A percentile compares a stretch with the other conserved stretches of the same genome.
Conservation (phyloP, 30 jellyfish, hydroid and myxozoan genomes). For the Clytia hemisphaerica region DNA sequence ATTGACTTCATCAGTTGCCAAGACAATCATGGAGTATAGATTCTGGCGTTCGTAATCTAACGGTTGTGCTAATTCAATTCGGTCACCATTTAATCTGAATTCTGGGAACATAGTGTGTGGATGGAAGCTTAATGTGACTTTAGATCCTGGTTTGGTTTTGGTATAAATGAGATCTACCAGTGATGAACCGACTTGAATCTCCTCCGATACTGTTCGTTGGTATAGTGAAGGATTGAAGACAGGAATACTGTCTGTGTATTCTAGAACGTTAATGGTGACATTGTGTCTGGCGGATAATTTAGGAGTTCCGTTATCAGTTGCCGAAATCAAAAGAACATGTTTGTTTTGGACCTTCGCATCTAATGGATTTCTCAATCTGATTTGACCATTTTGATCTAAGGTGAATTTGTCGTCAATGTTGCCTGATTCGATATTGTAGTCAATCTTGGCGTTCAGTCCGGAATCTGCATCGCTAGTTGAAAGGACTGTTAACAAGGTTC, state of each 20-base stretch:
- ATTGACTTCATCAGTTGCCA: constrained; percentile 55
- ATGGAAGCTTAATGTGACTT: constrained; percentile 2
- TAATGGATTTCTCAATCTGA: constrained; percentile 31
- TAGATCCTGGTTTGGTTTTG: constrained; percentile 30
- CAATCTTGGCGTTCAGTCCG: constrained; percentile 28
- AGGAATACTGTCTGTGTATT: constrained; percentile 5
- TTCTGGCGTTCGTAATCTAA: constrained; percentile 54
- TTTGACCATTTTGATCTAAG: constrained; percentile 57
- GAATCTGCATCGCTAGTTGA: constrained; percentile 64
- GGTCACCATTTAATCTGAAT: not conserved
- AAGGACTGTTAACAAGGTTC: constrained; percentile 55
- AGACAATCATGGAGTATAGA: constrained; percentile 52
- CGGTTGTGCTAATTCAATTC: not conserved
- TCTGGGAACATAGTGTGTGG: not conserved
- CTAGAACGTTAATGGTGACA: constrained; percentile 46
- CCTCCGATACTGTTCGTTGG: not conserved
- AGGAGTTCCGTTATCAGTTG: constrained; percentile 52
- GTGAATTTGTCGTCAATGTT: constrained; percentile 45
- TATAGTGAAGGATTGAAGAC: not conserved
- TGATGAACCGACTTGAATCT: not conserved
- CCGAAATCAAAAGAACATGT: constrained; percentile 41
- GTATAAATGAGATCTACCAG: constrained; percentile 37
- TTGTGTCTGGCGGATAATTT: constrained; percentile 25
- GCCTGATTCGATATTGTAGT: constrained; percentile 60
- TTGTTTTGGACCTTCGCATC: constrained; percentile 29